phyloP scores from a whole-genome alignment of 92 coral and sea anemone species.

The Micromussa lordhowensis region DNA sequence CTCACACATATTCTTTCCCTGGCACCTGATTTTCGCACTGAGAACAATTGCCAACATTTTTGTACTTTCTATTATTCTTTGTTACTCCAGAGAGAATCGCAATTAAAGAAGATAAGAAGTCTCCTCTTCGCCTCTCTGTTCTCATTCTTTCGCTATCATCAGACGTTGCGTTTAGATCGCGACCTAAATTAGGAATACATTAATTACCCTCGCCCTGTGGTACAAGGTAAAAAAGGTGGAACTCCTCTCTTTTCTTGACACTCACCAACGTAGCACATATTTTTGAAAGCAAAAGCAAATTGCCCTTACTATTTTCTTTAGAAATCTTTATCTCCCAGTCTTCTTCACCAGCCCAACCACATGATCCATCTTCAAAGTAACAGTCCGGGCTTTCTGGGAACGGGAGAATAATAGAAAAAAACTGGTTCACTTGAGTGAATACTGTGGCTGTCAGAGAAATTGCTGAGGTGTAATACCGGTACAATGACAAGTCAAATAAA shows the following conservation, averaged over 20 bases:
- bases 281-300: not conserved
- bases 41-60: not conserved
- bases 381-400: conserved; percentile 16
- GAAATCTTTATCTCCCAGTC: conserved; percentile 27
- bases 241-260: too few relatives aligned
- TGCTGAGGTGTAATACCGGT: not conserved
- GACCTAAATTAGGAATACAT: not conserved
- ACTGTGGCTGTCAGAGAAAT: not conserved
- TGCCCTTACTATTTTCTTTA: not conserved
- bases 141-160: not conserved
- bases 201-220: not conserved
- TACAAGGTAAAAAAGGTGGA: not conserved
- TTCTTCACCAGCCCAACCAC: conserved; percentile 40
- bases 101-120: not conserved
- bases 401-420: not conserved
- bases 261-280: not conserved
- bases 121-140: not conserved
- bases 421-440: not conserved
- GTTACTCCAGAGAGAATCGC: not conserved
- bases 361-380: conserved; percentile 36
- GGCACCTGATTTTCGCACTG: not conserved
- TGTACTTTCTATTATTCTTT: not conserved
- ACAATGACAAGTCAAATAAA: too few relatives aligned
- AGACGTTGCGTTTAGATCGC: too few relatives aligned
- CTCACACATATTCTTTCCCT: not conserved